Evolutionary conservation across 1,140 invertebrate species (phyloP).

Genomic region (Drosophila sturtevanti): DNA sequence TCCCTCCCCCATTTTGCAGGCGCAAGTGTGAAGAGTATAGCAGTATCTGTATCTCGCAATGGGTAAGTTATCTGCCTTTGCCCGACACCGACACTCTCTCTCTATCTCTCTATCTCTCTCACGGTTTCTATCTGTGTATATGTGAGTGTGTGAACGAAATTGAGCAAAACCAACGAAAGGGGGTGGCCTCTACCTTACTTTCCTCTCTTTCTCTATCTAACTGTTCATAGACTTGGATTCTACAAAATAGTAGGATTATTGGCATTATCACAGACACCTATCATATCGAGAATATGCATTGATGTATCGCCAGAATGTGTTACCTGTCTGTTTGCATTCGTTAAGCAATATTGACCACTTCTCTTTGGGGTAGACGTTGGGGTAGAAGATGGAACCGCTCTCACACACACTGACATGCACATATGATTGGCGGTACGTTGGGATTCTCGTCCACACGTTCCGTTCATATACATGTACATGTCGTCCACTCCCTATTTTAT

Average conservation of each 20-base stretch:
- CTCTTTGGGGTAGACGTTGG: conserved; percentile 44
- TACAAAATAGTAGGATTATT: conserved; percentile 61
- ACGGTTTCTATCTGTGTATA: conserved; percentile 13
- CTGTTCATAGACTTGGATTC: conserved; percentile 26
- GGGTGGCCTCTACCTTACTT: conserved; percentile 47
- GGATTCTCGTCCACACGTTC: conserved; percentile 6
- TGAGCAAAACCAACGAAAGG: conserved; percentile 69
- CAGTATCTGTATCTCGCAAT: conserved; percentile 69
- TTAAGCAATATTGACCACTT: conserved; percentile 65
- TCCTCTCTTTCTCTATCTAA: conserved; percentile 17
- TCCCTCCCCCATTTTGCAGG: conserved; percentile 75
- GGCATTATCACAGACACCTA: conserved; percentile 47
- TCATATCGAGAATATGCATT: conserved; percentile 50
- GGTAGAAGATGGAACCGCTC: background rate
- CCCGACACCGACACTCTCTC: conserved; percentile 54
- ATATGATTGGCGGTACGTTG: conserved; percentile 55
- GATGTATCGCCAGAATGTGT: conserved; percentile 31
- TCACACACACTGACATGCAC: conserved; percentile 34
- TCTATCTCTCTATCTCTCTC: conserved; percentile 17
- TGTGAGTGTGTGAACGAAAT: conserved; percentile 54
- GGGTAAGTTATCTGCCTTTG: conserved; percentile 71
- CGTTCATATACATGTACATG: conserved; percentile 6
- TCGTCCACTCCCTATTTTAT: conserved; percentile 73
- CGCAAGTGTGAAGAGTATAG: conserved; percentile 73
- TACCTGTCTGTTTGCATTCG: conserved; percentile 32